Conservation (phyloP, 2,113 vertebrate species). For the Siphamia tubifer region DNA sequence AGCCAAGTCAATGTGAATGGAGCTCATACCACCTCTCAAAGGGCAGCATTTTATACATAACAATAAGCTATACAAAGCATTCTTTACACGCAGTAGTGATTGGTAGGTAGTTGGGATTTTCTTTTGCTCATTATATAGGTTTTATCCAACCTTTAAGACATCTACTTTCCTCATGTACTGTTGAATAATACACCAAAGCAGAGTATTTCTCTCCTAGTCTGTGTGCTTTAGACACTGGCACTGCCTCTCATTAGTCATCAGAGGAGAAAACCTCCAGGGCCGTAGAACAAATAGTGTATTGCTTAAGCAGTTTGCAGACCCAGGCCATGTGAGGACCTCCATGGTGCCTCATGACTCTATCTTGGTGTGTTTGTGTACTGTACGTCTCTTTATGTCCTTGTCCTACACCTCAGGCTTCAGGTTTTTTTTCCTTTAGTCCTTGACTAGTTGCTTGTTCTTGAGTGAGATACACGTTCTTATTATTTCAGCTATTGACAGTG, state of each 20-base stretch:
- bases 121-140: neutral
- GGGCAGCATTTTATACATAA: no score
- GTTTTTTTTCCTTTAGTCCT: neutral
- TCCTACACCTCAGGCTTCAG: neutral
- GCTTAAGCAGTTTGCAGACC: constrained; percentile 27
- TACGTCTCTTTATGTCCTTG: neutral
- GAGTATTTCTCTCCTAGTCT: neutral
- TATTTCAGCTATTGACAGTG: neutral
- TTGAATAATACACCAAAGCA: constrained; percentile 15
- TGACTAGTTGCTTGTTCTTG: neutral
- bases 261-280: constrained; percentile 39
- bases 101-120: neutral
- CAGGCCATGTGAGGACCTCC: constrained; percentile 1
- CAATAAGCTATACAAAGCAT: neutral
- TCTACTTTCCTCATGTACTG: neutral
- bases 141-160: neutral
- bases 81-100: neutral
- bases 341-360: constrained; percentile 25
- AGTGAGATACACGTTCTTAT: neutral
- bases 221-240: constrained; percentile 9
- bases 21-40: no score
- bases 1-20: no score
- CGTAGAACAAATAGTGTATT: constrained; percentile 48
- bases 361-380: constrained; percentile 19
- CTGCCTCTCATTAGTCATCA: constrained; percentile 28